These are phyloP conservation scores for Trichacis sp. DNA, from an alignment of 2,888 invertebrate genomes.

Conservation along the genomic window DNA sequence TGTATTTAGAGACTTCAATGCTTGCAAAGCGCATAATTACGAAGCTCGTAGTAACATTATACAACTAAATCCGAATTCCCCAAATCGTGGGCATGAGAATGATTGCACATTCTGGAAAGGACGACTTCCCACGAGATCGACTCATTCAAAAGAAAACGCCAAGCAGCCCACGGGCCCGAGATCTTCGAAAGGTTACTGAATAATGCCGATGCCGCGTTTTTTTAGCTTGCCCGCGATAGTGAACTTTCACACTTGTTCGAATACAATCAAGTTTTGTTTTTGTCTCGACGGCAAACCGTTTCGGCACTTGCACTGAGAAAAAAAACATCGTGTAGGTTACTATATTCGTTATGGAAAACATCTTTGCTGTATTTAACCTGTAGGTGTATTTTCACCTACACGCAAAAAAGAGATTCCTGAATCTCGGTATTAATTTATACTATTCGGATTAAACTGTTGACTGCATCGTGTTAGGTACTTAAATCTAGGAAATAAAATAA, in stretches of 20 bases:
- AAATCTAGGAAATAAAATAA: too few species aligned
- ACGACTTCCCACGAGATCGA: slow-evolving; percentile 40
- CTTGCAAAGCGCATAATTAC: background rate
- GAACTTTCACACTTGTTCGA: slow-evolving; percentile 1
- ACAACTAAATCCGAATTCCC: slow-evolving; percentile 1
- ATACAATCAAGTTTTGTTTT: too few species aligned
- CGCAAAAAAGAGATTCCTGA: too few species aligned
- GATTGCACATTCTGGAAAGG: slow-evolving; percentile 30
- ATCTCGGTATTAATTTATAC: too few species aligned
- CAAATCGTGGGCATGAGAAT: slow-evolving; percentile 18
- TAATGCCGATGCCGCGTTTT: slow-evolving; percentile 16
- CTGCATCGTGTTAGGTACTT: too few species aligned
- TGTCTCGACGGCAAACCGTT: too few species aligned
- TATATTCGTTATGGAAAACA: too few species aligned
- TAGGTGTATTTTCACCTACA: too few species aligned
- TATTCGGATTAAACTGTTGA: too few species aligned
- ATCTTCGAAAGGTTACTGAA: slow-evolving; percentile 39
- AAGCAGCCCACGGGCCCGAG: slow-evolving; percentile 33
- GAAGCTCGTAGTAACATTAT: background rate
- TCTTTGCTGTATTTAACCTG: too few species aligned
- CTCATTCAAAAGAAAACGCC: slow-evolving; percentile 30
- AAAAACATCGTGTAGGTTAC: too few species aligned
- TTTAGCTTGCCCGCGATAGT: background rate
- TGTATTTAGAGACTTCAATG: background rate
- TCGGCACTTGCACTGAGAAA: too few species aligned